Base-by-base conservation (phyloP, 92 coral and sea anemone genomes). In the Chrysogorgia sp. region DNA sequence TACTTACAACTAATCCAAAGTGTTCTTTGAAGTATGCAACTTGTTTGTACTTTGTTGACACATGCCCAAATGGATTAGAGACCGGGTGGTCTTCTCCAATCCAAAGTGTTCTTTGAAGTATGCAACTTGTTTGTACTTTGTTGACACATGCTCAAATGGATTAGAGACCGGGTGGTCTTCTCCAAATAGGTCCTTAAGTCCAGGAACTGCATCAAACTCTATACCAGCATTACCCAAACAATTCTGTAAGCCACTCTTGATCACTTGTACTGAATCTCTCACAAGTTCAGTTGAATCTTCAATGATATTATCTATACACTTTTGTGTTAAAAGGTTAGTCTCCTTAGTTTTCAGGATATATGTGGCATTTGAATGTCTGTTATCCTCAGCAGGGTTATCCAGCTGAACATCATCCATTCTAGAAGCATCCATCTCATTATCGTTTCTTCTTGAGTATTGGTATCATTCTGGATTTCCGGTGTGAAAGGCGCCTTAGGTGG, bases 111-210 rank as follows among this genome's bases (percentile, higher is more conserved):
- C 59, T 79, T 85, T 81, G 77, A 67, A 88, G 47, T 81, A 85
- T 21, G 82, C 76, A 35, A 40, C 76, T 76, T 88, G 92, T 34
- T 85, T 85, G 41, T 82, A 74, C 63, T 63, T 82, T 41, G 89
- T 81, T n/a, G 66, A 77, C 59, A 88, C 92, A 58, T 88, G 92
- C 24, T 34, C 32, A 50, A 88, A 85, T 33, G 90, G 90, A 66
- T 84, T 88, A 0, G 80, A 79, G 37, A 80, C 84, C 49, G 86
- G 83, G 65, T 88, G 75, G 32, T 80, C 66, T 0, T 88, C 91
- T 24, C 61, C 7, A 80, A 87, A 88, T 32, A 88, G 76, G 26
- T 74, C 75, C 9, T 33, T 43, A 26, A 87, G 83, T 2, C 91
- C 91, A 13, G 91, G 91, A 35, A 87, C 79, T 31, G 68, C 85